Base-by-base conservation (phyloP, 2,113 vertebrate species). In the Leucoraja erinaceus region DNA sequence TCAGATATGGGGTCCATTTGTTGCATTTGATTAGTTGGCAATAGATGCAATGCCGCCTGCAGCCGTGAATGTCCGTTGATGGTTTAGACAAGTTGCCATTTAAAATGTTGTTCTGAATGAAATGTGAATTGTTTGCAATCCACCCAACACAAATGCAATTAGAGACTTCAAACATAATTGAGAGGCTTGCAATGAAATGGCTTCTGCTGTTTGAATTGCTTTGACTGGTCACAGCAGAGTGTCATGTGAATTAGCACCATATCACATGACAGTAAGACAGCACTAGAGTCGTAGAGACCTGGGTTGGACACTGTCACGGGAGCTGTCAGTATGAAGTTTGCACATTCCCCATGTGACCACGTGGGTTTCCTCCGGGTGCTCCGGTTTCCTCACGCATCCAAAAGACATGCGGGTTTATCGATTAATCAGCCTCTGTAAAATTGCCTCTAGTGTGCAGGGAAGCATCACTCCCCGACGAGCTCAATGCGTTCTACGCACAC, bases 161-260 rank as follows among this genome's bases (percentile, higher is more conserved):
- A 91, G 25, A 72, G 90, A 91, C 68, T 91, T 91, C 68, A 91
- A 28, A 91, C 68, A 22, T 70, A 91, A 91, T 91, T 91, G 90
- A 74, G 72, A 91, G 20, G 90, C 38, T 28, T 54, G 66, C 18
- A 8, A 25, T 74, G 90, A 70, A 88, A 61, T 18, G 33, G 70
- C 31, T 54, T 74, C 38, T 72, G 68, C 38, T 54, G 68, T 68
- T 25, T 74, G 66, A 91, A 91, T 91, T 91, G 90, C 54, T 91
- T 5, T 91, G 90, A 70, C 90, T 72, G 90, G 66, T 91, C 63
- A 91, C 90, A 91, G 90, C 66, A 72, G 90, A 66, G 90, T 91
- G 66, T 72, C 66, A 54, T 72, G 90, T 28, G 90, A 91, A 91
- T 91, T 91, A 22, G 72, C 68, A 91, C 66, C 72, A 25, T 66